Conservation (phyloP, 2,113 vertebrate genomes). For the Caracal caracal region DNA sequence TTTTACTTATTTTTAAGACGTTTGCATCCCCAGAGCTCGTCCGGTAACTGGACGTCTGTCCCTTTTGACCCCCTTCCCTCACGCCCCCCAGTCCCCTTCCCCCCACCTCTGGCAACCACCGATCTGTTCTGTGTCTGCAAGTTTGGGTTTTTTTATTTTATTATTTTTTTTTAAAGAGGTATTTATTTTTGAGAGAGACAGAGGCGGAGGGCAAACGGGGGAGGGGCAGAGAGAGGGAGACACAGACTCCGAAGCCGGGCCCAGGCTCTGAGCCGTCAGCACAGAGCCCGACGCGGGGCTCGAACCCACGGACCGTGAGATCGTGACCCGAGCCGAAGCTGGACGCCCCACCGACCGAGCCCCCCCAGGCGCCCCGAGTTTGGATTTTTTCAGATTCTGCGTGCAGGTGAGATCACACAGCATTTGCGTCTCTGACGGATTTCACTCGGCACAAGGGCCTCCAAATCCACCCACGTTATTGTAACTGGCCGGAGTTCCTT, state of each 20-base stretch:
- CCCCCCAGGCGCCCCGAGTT: too few species aligned
- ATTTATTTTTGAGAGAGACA: too few species aligned
- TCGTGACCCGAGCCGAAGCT: too few species aligned
- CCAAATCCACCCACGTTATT: neutral
- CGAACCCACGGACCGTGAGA: too few species aligned
- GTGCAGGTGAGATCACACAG: neutral
- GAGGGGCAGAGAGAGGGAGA: too few species aligned
- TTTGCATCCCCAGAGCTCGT: neutral
- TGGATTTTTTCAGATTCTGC: neutral
- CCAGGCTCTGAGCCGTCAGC: too few species aligned
- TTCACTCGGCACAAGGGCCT: rapidly evolving
- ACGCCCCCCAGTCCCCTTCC: neutral
- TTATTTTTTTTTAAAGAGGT: too few species aligned
- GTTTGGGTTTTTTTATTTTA: neutral
- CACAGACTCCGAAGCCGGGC: too few species aligned
- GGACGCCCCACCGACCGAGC: too few species aligned
- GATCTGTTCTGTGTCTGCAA: neutral
- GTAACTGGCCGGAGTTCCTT: neutral
- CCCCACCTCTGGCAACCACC: neutral
- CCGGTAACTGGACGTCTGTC: neutral
- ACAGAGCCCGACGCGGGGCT: too few species aligned
- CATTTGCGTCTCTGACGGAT: neutral
- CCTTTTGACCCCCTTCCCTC: neutral
- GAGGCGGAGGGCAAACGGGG: too few species aligned
- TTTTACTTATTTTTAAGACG: too few species aligned